Conservation (phyloP, 2,797 vertebrate species). For the Gallirallus australis region DNA sequence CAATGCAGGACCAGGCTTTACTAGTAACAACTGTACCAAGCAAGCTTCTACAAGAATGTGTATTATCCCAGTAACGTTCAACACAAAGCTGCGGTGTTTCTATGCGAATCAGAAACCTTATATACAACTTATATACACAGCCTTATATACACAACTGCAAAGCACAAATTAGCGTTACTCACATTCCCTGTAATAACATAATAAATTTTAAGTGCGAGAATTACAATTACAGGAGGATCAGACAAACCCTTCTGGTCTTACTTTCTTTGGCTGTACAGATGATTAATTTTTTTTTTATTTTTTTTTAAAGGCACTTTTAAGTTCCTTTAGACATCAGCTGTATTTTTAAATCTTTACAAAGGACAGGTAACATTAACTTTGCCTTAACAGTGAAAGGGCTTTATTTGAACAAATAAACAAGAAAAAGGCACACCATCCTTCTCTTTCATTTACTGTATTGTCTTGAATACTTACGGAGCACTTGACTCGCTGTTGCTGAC, state of each 20-base stretch:
- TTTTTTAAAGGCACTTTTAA: background rate
- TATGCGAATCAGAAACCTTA: background rate
- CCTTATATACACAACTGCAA: background rate
- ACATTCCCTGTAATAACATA: too few relatives aligned
- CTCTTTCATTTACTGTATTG: background rate
- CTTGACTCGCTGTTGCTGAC: conserved; percentile 25
- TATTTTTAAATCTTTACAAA: background rate
- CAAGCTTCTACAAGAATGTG: background rate
- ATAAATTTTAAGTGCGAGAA: background rate
- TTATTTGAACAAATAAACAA: background rate
- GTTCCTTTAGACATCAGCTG: background rate
- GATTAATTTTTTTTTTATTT: too few relatives aligned
- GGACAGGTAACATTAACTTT: background rate
- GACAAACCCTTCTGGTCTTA: background rate
- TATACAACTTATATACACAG: too few relatives aligned
- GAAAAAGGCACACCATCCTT: background rate
- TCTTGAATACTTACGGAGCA: background rate
- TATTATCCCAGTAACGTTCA: background rate
- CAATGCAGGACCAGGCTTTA: background rate
- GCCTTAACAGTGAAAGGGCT: background rate
- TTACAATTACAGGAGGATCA: background rate
- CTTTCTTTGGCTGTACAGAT: background rate
- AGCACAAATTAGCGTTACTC: background rate
- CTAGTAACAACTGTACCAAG: background rate
- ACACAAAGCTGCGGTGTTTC: background rate